A percentile compares a stretch with the other conserved stretches of the same genome.
Evolutionary conservation across 2,888 invertebrate species (phyloP).

Genomic region (Entomobrya multifasciata): DNA sequence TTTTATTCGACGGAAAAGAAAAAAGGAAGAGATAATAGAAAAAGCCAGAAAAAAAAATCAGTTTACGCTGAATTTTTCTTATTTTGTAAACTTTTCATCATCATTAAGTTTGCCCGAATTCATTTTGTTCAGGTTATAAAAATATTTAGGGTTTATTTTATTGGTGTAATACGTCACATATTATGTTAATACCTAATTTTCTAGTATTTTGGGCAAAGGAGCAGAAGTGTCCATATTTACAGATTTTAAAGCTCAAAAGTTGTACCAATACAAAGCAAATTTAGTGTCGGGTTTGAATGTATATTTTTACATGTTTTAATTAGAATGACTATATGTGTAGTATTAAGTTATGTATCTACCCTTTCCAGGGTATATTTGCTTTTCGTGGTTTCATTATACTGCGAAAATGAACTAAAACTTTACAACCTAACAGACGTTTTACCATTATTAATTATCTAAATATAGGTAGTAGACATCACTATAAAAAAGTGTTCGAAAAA

Average conservation of each 20-base stretch:
- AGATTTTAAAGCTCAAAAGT: too few species aligned
- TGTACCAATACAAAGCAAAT: too few species aligned
- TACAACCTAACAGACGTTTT: slow-evolving; percentile 41
- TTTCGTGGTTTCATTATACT: too few species aligned
- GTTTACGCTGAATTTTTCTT: slow-evolving; percentile 31
- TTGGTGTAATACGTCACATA: slow-evolving; percentile 6
- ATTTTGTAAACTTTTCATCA: slow-evolving; percentile 28
- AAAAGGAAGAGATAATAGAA: background rate
- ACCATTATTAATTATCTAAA: slow-evolving; percentile 47
- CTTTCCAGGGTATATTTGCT: too few species aligned
- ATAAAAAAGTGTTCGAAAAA: slow-evolving; percentile 23
- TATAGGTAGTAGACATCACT: slow-evolving; percentile 36
- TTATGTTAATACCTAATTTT: too few species aligned
- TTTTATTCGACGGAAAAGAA: slow-evolving; percentile 9
- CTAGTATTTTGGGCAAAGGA: too few species aligned
- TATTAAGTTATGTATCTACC: too few species aligned
- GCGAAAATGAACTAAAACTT: background rate
- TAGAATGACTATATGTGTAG: too few species aligned
- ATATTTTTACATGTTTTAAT: too few species aligned
- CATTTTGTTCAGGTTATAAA: background rate
- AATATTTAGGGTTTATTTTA: slow-evolving; percentile 4
- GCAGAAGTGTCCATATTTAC: too few species aligned
- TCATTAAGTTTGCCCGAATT: slow-evolving; percentile 20
- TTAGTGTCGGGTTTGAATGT: too few species aligned
- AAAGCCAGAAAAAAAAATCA: slow-evolving; percentile 11